Conservation (phyloP, 2,888 invertebrate species). For the Drosophila vallismaia region DNA sequence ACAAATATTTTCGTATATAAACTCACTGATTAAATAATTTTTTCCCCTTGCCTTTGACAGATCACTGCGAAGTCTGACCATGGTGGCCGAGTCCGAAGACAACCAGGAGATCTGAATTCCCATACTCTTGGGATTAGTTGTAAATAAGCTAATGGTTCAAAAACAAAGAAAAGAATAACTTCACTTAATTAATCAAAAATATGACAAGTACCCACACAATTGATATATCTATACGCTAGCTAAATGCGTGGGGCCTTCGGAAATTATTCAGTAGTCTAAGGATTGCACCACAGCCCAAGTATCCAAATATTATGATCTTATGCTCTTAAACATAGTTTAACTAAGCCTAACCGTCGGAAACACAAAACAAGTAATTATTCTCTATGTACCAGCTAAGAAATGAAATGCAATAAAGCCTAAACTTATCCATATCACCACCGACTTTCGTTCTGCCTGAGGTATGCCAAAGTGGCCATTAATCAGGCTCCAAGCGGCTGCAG, state of each 20-base stretch:
- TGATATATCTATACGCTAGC: slow-evolving; percentile 45
- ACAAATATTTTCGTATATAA: neutral
- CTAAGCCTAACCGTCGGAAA: slow-evolving; percentile 49
- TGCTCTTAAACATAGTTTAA: slow-evolving; percentile 40
- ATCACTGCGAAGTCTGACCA: slow-evolving; percentile 83
- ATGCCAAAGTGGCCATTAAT: slow-evolving; percentile 50
- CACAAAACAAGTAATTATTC: slow-evolving; percentile 40
- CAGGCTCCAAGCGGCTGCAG: slow-evolving; percentile 30
- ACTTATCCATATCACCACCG: slow-evolving; percentile 51
- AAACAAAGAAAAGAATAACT: slow-evolving; percentile 10
- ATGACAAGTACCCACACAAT: slow-evolving; percentile 34
- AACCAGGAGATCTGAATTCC: slow-evolving; percentile 69
- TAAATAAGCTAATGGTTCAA: slow-evolving; percentile 63
- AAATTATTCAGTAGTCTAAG: slow-evolving; percentile 39
- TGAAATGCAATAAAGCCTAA: slow-evolving; percentile 66
- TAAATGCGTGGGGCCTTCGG: slow-evolving; percentile 43
- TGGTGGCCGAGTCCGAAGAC: slow-evolving; percentile 78
- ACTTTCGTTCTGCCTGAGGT: slow-evolving; percentile 25
- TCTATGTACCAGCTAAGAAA: slow-evolving; percentile 61
- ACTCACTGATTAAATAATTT: slow-evolving; percentile 10
- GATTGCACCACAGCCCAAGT: slow-evolving; percentile 30
- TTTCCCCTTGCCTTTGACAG: slow-evolving; percentile 52
- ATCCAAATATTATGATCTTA: slow-evolving; percentile 27
- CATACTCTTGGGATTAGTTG: slow-evolving; percentile 74
- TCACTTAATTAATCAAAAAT: slow-evolving; percentile 44